Conservation (phyloP, 1,140 invertebrate genomes). For the Cyclargus thomasi region DNA sequence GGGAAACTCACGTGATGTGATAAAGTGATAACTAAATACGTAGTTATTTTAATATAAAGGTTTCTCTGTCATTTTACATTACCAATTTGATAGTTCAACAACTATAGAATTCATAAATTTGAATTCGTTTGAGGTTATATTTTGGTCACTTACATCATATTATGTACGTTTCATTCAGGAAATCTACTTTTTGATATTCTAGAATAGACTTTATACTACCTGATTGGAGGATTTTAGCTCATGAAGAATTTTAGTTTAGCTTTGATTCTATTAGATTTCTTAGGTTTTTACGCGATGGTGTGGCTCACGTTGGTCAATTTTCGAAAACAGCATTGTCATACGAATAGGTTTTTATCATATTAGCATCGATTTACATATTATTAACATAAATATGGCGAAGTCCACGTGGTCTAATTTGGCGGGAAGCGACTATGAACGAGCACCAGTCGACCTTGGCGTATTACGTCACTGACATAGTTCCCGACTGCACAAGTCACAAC, state of each 20-base stretch:
- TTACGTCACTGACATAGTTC: constrained; percentile 71
- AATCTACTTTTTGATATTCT: too few species aligned
- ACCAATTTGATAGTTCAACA: not conserved
- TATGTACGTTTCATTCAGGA: too few species aligned
- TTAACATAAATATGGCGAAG: not conserved
- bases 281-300: too few species aligned
- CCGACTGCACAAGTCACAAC: constrained; percentile 24
- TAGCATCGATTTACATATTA: not conserved
- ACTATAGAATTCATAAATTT: not conserved
- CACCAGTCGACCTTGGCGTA: constrained; percentile 56
- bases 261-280: too few species aligned
- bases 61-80: too few species aligned
- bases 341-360: not conserved
- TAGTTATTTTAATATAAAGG: not conserved
- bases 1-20: constrained; percentile 38
- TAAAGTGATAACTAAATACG: not conserved
- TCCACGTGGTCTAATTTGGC: constrained; percentile 58
- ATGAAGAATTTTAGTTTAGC: too few species aligned
- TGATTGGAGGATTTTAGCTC: too few species aligned
- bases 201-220: not conserved
- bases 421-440: constrained; percentile 44
- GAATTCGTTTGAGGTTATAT: not conserved
- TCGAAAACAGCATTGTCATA: too few species aligned
- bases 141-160: too few species aligned
- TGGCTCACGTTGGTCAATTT: too few species aligned